phyloP scores from a whole-genome alignment of 2,797 vertebrate species.

The Pteronotus mesoamericanus region DNA sequence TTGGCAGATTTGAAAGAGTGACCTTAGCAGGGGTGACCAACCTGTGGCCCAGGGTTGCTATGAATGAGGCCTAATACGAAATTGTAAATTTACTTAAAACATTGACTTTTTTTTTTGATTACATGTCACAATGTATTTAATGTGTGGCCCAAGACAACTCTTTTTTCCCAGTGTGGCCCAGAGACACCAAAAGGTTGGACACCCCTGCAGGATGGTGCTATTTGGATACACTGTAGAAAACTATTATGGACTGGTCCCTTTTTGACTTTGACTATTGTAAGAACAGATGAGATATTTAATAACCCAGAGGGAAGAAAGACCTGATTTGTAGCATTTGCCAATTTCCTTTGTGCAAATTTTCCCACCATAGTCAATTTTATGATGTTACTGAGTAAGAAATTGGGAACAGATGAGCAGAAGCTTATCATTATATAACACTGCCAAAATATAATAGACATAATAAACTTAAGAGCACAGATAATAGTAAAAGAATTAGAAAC shows the following conservation, averaged over 20 bases:
- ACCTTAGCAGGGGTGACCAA: background rate
- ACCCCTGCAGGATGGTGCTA: background rate
- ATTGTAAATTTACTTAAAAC: too few relatives aligned
- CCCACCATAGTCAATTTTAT: background rate
- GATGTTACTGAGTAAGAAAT: background rate
- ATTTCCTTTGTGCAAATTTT: slow-evolving; percentile 24
- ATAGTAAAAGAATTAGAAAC: slow-evolving; percentile 10
- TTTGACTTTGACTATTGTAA: slow-evolving; percentile 30
- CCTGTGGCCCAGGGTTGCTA: too few relatives aligned
- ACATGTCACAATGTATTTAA: too few relatives aligned
- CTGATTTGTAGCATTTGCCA: background rate
- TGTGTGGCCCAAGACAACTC: too few relatives aligned
- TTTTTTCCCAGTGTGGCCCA: too few relatives aligned
- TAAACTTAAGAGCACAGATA: background rate
- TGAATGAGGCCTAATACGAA: too few relatives aligned
- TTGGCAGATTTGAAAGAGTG: background rate
- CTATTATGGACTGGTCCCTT: background rate
- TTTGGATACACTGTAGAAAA: background rate
- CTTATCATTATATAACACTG: background rate
- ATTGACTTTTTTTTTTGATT: too few relatives aligned
- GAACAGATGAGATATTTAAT: slow-evolving; percentile 25
- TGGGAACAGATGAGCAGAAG: background rate
- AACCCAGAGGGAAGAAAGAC: background rate
- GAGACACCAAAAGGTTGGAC: too few relatives aligned
- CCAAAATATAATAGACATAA: background rate